These are phyloP conservation scores for Lysandra coridon DNA, from an alignment of 2,888 invertebrate species.

Conservation along the genomic window DNA sequence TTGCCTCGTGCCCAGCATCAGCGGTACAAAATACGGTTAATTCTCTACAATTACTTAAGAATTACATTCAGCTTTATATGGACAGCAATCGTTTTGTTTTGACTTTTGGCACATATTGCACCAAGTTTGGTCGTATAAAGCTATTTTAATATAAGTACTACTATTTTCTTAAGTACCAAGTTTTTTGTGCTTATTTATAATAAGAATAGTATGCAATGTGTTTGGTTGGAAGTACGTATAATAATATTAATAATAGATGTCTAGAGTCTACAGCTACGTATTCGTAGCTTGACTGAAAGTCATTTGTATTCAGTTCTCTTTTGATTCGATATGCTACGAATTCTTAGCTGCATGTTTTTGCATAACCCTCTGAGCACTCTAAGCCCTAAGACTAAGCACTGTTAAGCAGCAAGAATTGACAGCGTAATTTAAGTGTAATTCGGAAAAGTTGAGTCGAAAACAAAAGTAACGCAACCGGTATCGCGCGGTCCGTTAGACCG, in stretches of 20 bases:
- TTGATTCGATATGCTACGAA: too few relatives aligned
- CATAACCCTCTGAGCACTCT: too few relatives aligned
- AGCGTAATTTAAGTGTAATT: background rate
- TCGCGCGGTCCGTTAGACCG: background rate
- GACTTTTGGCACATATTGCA: background rate
- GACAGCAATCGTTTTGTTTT: slow-evolving; percentile 2
- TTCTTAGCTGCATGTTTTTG: too few relatives aligned
- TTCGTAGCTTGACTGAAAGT: too few relatives aligned
- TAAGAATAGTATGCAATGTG: too few relatives aligned
- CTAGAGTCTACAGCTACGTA: too few relatives aligned
- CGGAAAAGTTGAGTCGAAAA: background rate
- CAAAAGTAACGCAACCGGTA: background rate
- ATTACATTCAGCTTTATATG: slow-evolving; percentile 10
- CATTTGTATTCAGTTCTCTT: too few relatives aligned
- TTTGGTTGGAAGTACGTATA: too few relatives aligned
- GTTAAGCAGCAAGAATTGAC: background rate
- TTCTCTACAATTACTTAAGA: slow-evolving; percentile 6
- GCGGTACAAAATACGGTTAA: background rate
- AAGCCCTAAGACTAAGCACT: too few relatives aligned
- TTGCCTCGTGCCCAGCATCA: background rate
- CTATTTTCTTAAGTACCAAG: background rate
- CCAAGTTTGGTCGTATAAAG: background rate
- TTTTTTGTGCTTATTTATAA: too few relatives aligned
- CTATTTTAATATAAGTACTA: background rate
- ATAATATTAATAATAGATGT: too few relatives aligned